Conservation (phyloP, 2,888 invertebrate species). For the Oasisia sp. region DNA sequence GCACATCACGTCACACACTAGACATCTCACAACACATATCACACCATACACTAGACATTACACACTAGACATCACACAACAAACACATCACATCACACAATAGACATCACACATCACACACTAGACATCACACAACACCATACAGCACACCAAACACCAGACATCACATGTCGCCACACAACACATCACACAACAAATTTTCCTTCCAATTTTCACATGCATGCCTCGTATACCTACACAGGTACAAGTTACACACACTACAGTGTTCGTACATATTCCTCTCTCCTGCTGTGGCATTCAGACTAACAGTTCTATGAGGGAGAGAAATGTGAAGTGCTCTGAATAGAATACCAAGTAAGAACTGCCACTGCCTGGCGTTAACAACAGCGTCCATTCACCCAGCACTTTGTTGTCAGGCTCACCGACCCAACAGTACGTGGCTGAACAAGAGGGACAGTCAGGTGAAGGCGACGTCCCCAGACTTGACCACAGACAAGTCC, state of each 20-base stretch:
- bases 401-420: not conserved
- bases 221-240: too few species aligned
- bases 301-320: too few species aligned
- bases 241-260: not conserved
- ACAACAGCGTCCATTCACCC: too few species aligned
- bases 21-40: too few species aligned
- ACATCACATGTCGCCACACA: not conserved
- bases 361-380: not conserved
- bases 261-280: too few species aligned
- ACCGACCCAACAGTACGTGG: not conserved
- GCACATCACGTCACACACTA: too few species aligned
- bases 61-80: too few species aligned
- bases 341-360: not conserved
- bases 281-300: not conserved
- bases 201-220: not conserved
- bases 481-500: constrained; percentile 17
- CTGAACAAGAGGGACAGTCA: constrained; percentile 17
- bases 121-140: not conserved
- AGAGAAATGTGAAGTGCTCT: too few species aligned
- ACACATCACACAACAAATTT: not conserved
- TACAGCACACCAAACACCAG: not conserved
- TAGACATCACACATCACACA: too few species aligned
- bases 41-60: too few species aligned
- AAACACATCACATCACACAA: too few species aligned
- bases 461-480: not conserved